Conservation (phyloP, 2,113 vertebrate species). For the Brachionichthys hirsutus region DNA sequence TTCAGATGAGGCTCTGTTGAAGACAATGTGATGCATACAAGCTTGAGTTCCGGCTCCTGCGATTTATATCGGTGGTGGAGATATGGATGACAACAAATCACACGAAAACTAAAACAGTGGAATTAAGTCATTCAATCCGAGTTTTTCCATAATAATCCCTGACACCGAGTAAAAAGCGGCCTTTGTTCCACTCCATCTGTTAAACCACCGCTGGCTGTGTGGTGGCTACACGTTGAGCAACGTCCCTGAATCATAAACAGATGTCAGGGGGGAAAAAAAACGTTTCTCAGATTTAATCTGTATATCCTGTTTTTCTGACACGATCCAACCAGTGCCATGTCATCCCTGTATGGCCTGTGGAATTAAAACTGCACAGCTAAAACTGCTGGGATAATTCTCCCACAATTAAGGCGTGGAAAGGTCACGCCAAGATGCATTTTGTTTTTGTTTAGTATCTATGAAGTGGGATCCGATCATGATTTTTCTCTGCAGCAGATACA, state of each 20-base stretch:
- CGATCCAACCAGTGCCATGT: too few relatives aligned
- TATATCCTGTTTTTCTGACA: too few relatives aligned
- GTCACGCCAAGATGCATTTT: too few relatives aligned
- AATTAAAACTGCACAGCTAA: too few relatives aligned
- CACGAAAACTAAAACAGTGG: background rate
- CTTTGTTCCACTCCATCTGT: slow-evolving; percentile 9
- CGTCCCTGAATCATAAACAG: slow-evolving; percentile 13
- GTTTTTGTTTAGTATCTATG: too few relatives aligned
- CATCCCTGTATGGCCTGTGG: too few relatives aligned
- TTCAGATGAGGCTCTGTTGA: slow-evolving; percentile 8
- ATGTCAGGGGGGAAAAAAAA: slow-evolving; percentile 25
- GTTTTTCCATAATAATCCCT: background rate
- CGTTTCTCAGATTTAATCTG: background rate
- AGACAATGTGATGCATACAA: background rate
- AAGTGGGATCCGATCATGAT: too few relatives aligned
- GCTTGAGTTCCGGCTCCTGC: background rate
- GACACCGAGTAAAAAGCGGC: background rate
- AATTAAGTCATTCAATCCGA: background rate
- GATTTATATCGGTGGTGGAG: background rate
- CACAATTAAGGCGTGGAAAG: too few relatives aligned
- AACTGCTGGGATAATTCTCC: too few relatives aligned
- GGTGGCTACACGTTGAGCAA: background rate
- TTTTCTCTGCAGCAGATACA: too few relatives aligned
- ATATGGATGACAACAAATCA: background rate
- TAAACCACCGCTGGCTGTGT: background rate